These are phyloP conservation scores for Ovibos moschatus DNA, from an alignment of 2,113 vertebrate genomes.

Conservation along the genomic window DNA sequence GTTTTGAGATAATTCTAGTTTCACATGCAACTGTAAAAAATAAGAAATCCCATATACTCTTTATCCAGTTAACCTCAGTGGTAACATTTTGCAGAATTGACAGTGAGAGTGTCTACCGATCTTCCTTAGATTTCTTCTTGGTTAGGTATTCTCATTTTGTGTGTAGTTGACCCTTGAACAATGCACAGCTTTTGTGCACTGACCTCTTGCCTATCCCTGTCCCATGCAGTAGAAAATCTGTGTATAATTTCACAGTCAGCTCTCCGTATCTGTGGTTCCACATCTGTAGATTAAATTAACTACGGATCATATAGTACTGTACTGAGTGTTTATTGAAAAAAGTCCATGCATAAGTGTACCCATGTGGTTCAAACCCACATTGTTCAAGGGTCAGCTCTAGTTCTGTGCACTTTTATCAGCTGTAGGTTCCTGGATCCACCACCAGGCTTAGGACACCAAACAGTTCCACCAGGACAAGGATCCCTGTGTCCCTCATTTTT, in stretches of 20 bases:
- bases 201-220: not conserved
- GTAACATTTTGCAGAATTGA: not conserved
- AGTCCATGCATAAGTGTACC: too few relatives aligned
- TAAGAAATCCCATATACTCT: not conserved
- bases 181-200: not conserved
- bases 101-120: not conserved
- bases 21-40: not conserved
- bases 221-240: not conserved
- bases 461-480: not conserved
- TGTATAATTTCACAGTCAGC: not conserved
- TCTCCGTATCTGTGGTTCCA: not conserved
- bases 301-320: not conserved
- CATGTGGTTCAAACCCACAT: not conserved
- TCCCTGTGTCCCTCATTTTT: not conserved
- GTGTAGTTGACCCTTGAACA: not conserved
- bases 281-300: not conserved
- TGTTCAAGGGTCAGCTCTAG: not conserved
- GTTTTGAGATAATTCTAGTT: constrained; percentile 26
- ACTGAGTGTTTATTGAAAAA: not conserved
- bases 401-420: not conserved
- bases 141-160: not conserved
- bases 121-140: not conserved
- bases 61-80: not conserved
- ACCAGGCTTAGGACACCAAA: not conserved
- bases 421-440: not conserved